A percentile compares a stretch with the other conserved stretches of the same genome.
Conservation (phyloP, 2,888 invertebrate species). For the Busseola fusca region DNA sequence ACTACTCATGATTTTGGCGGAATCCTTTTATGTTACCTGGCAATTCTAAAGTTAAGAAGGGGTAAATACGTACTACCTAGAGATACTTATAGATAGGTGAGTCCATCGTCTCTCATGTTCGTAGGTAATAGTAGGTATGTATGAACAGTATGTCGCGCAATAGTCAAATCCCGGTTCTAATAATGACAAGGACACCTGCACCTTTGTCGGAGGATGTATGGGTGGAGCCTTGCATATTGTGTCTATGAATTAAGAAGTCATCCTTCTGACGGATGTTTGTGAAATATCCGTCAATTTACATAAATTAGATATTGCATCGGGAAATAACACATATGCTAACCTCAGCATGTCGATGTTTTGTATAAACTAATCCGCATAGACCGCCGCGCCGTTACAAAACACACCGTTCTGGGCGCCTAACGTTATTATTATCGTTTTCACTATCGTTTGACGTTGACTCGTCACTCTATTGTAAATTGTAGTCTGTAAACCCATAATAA, state of each 20-base stretch:
- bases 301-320: slow-evolving; percentile 69
- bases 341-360: slow-evolving; percentile 66
- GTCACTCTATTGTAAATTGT: slow-evolving; percentile 87
- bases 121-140: slow-evolving; percentile 3
- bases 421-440: slow-evolving; percentile 82
- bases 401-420: slow-evolving; percentile 71
- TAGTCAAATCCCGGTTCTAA: slow-evolving; percentile 23
- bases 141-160: slow-evolving; percentile 21
- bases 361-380: slow-evolving; percentile 73
- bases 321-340: slow-evolving; percentile 65
- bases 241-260: slow-evolving; percentile 52
- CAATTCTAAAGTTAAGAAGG: neutral
- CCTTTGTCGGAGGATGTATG: slow-evolving; percentile 43
- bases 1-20: neutral
- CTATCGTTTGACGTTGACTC: slow-evolving; percentile 83
- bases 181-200: slow-evolving; percentile 17
- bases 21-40: neutral
- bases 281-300: slow-evolving; percentile 68
- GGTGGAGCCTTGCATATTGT: slow-evolving; percentile 36
- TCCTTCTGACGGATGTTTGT: slow-evolving; percentile 67
- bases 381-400: slow-evolving; percentile 73
- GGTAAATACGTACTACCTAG: neutral
- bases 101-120: neutral
- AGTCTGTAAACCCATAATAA: slow-evolving; percentile 87
- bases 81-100: neutral